Conservation (phyloP, 1,140 invertebrate genomes). For the Leptoteleia sp. region DNA sequence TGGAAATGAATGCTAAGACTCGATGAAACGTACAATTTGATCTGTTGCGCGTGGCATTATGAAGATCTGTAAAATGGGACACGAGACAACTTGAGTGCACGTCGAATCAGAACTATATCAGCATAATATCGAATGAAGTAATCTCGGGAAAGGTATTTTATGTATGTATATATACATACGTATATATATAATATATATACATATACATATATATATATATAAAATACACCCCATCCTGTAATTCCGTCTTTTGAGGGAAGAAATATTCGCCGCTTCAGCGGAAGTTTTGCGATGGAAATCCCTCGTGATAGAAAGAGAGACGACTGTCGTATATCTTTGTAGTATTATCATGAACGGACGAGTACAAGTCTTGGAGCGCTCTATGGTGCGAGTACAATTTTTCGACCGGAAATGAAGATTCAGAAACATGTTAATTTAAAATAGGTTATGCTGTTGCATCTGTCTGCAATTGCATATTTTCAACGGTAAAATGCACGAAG, state of each 20-base stretch:
- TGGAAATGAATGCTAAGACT: too few relatives aligned
- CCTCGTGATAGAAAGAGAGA: slow-evolving; percentile 55
- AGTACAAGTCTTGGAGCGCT: slow-evolving; percentile 48
- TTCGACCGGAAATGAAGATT: slow-evolving; percentile 34
- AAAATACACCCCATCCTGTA: slow-evolving; percentile 42
- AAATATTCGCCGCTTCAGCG: slow-evolving; percentile 68
- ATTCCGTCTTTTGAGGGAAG: slow-evolving; percentile 54
- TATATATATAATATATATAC: too few relatives aligned
- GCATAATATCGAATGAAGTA: slow-evolving; percentile 66
- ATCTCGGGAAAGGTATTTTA: slow-evolving; percentile 49
- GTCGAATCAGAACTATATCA: slow-evolving; percentile 53
- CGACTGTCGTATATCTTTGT: slow-evolving; percentile 47
- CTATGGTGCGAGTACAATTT: slow-evolving; percentile 12
- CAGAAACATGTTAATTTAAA: slow-evolving; percentile 26
- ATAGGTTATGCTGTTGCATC: slow-evolving; percentile 18
- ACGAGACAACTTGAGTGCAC: slow-evolving; percentile 39
- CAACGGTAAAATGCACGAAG: background rate
- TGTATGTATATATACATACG: slow-evolving; percentile 22
- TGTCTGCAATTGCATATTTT: slow-evolving; percentile 5
- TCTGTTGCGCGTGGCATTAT: background rate
- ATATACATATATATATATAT: too few relatives aligned
- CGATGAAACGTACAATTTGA: too few relatives aligned
- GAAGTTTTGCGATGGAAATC: slow-evolving; percentile 65
- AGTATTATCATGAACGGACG: slow-evolving; percentile 38
- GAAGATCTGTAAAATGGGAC: slow-evolving; percentile 26